These are phyloP conservation scores for Macrobrachium rosenbergii DNA, from an alignment of 1,140 invertebrate genomes.

Conservation along the genomic window DNA sequence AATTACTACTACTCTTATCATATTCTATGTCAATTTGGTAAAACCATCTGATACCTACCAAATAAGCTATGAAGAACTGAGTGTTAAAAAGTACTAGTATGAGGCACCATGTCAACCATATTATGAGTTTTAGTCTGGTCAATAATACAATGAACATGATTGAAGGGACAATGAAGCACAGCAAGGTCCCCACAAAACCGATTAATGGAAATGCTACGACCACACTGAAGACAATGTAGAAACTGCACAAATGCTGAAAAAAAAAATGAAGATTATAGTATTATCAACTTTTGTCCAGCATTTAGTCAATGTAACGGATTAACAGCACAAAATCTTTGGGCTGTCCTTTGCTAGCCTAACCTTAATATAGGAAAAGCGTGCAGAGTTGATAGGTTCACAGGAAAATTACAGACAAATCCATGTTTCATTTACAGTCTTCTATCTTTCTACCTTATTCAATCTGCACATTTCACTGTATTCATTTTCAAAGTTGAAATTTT, in stretches of 20 bases:
- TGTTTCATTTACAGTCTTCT: too few relatives aligned
- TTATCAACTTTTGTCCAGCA: neutral
- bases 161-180: conserved; percentile 52
- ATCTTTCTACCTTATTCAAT: too few relatives aligned
- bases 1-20: too few relatives aligned
- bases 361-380: too few relatives aligned
- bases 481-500: too few relatives aligned
- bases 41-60: conserved; percentile 36
- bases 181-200: conserved; percentile 46
- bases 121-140: conserved; percentile 51
- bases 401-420: too few relatives aligned
- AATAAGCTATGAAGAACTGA: conserved; percentile 39
- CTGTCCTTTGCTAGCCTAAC: too few relatives aligned
- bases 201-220: conserved; percentile 37
- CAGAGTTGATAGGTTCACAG: too few relatives aligned
- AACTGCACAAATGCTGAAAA: conserved; percentile 57
- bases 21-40: too few relatives aligned
- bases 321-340: neutral
- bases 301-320: neutral
- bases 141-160: conserved; percentile 62
- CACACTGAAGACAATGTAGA: conserved; percentile 63
- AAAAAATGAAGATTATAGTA: neutral
- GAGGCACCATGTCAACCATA: conserved; percentile 63
- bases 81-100: conserved; percentile 61
- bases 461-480: too few relatives aligned